phyloP scores from a whole-genome alignment of 2,888 invertebrate species.

The Glyphotaelius pellucidus region DNA sequence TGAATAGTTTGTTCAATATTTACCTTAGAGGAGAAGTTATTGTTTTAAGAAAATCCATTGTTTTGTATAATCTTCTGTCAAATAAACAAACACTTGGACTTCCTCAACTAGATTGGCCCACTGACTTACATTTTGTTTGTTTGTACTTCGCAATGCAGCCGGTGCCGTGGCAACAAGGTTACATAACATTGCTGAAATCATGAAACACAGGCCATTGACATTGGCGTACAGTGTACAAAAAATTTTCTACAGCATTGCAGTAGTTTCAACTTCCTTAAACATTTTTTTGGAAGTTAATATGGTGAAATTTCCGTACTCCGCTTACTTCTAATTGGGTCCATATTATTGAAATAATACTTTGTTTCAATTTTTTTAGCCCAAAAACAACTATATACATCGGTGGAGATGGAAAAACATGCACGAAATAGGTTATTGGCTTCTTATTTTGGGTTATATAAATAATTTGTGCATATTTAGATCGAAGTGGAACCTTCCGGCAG shows the following conservation, averaged over 20 bases:
- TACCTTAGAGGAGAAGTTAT: slow-evolving; percentile 55
- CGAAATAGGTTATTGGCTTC: no score
- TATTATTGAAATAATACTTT: no score
- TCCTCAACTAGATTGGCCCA: slow-evolving; percentile 7
- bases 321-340: no score
- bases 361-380: no score
- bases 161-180: slow-evolving; percentile 43
- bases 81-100: neutral
- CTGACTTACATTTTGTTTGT: slow-evolving; percentile 6
- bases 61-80: neutral
- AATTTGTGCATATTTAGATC: no score
- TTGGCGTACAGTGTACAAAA: neutral
- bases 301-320: no score
- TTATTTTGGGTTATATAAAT: no score
- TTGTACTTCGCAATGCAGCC: neutral
- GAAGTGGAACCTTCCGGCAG: no score
- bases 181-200: slow-evolving; percentile 7
- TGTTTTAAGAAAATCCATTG: slow-evolving; percentile 57
- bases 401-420: no score
- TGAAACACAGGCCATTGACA: neutral
- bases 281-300: neutral
- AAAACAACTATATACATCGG: no score
- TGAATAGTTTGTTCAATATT: neutral
- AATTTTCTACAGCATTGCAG: neutral
- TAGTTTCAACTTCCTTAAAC: neutral